phyloP scores from a whole-genome alignment of 2,113 vertebrate species.

The Trematomus loennbergii region DNA sequence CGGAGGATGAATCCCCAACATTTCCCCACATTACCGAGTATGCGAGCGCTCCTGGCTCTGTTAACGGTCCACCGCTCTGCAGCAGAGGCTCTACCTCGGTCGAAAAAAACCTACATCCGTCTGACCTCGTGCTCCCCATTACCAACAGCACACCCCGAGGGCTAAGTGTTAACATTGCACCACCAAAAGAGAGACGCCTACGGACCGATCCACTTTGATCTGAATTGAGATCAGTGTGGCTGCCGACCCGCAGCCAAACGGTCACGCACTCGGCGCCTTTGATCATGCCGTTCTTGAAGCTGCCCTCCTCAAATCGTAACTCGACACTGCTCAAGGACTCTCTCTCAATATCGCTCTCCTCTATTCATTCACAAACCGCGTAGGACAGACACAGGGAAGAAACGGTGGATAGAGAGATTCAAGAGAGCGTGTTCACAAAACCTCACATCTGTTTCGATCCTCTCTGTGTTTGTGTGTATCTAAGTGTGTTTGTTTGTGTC shows the following conservation, averaged over 20 bases:
- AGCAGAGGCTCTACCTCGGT: slow-evolving; percentile 16
- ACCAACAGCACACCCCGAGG: slow-evolving; percentile 62
- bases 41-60: neutral
- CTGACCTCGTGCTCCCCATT: slow-evolving; percentile 69
- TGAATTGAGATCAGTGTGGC: slow-evolving; percentile 57
- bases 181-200: slow-evolving; percentile 45
- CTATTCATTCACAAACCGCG: slow-evolving; percentile 56
- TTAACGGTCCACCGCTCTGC: slow-evolving; percentile 32
- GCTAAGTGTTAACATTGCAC: slow-evolving; percentile 58
- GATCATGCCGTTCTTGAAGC: slow-evolving; percentile 64
- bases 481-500: slow-evolving; percentile 6
- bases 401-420: slow-evolving; percentile 46
- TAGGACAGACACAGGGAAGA: slow-evolving; percentile 47
- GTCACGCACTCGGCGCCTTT: slow-evolving; percentile 61
- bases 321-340: slow-evolving; percentile 45
- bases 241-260: slow-evolving; percentile 62
- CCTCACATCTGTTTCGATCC: slow-evolving; percentile 47
- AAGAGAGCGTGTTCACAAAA: slow-evolving; percentile 44
- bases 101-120: slow-evolving; percentile 43
- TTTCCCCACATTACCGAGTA: slow-evolving; percentile 38
- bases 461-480: neutral
- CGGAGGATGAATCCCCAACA: slow-evolving; percentile 39
- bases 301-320: slow-evolving; percentile 49
- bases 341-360: slow-evolving; percentile 32
- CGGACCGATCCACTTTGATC: slow-evolving; percentile 65